Evolutionary conservation across 2,113 vertebrate genomes (phyloP).

Genomic region (Nesoenas mayeri): DNA sequence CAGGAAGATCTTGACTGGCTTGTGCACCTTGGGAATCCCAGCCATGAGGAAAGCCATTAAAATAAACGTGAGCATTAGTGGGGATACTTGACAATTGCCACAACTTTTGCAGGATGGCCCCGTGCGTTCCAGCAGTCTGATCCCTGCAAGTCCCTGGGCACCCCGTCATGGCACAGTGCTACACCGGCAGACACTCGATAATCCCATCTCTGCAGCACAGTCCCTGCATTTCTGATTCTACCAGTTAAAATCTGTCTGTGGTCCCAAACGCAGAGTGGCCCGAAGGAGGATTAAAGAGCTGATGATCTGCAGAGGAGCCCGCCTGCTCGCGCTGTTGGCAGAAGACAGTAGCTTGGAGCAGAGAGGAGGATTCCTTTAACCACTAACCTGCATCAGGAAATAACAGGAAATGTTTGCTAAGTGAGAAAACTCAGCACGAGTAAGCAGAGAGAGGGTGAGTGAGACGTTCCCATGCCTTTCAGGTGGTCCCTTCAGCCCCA

Average conservation of each 20-base stretch:
- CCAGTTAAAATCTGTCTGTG: background rate
- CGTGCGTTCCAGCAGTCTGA: background rate
- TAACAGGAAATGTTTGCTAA: background rate
- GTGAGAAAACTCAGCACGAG: background rate
- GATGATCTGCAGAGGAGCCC: background rate
- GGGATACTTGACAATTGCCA: background rate
- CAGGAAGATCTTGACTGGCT: constrained; percentile 5
- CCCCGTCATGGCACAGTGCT: accelerated
- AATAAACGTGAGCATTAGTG: background rate
- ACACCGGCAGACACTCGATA: background rate
- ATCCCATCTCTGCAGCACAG: background rate
- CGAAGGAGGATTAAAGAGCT: background rate
- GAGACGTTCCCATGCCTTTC: background rate
- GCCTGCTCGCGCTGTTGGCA: background rate
- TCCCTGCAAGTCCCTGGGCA: accelerated
- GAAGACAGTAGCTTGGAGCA: background rate
- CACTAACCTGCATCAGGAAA: too few species aligned
- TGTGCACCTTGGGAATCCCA: background rate
- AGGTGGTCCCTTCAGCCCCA: background rate
- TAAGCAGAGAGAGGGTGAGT: background rate
- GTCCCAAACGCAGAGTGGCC: background rate
- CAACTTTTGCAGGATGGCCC: background rate
- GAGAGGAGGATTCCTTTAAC: background rate
- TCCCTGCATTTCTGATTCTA: background rate
- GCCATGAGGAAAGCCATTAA: background rate